Base-by-base conservation (phyloP, 37 sponge, comb jelly and placozoan species). In the Chondrosia reniformis region DNA sequence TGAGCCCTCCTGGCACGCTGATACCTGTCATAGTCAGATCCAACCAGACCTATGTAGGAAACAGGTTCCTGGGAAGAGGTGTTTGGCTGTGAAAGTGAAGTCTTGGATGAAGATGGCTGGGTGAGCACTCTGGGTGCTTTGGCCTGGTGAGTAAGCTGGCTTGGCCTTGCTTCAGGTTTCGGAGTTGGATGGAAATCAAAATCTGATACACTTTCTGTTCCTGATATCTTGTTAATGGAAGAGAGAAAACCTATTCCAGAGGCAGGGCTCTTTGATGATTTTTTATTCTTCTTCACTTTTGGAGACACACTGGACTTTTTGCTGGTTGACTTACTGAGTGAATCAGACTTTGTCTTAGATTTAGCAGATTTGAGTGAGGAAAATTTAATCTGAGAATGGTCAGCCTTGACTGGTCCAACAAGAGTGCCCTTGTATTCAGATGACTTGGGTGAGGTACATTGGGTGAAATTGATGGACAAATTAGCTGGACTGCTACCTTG, bases 221-320 rank as follows among this genome's bases (percentile, higher is more conserved):
- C 72, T 7, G 72, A 69, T 1, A 69, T 44, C 22, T 69, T 69
- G 44, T 69, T 69, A 22, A 69, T 43, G 22, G 72, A 43, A 2
- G 72, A 36, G 44, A 69, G 24, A 44, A 69, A 69, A 2, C 72
- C 41, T 3, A 69, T 69, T 12, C 41, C 44, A 56, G 27, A 24
- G 27, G 27, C 58, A 56, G 58, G 4, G 27, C 27, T 56, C n/a
- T n/a, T n/a, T 19, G 61, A 59, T 5, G 8, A 19, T 6, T 6
- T 19, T 65, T 84, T 96, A 54, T 88, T 90, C 75, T 75, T 95
- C 67, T 85, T 88, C 41, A 94, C 85, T 30, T 84, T 90, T 13
- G 97, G 93, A 63, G 93, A 77, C 79, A 94, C 97, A 22, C 31
- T 93, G n/a, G 61, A 7, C 61, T 59, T 59, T 6, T 25, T 25